phyloP scores from a whole-genome alignment of 2,113 vertebrate species.

The Camelus bactrianus region DNA sequence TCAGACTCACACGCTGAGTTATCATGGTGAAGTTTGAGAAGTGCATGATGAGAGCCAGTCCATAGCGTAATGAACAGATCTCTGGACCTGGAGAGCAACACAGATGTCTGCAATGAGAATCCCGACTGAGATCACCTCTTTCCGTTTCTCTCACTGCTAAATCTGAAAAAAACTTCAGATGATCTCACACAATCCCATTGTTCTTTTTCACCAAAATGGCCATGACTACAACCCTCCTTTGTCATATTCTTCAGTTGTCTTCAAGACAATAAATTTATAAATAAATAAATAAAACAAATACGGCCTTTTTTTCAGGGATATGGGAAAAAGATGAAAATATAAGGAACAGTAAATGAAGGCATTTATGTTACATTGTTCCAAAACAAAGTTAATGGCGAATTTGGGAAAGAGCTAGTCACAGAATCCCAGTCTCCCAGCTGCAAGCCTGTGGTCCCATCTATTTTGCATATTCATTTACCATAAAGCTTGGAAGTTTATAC shows the following conservation, averaged over 20 bases:
- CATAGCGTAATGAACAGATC: constrained; percentile 89
- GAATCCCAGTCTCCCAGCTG: background rate
- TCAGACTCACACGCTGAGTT: constrained; percentile 88
- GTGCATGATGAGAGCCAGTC: constrained; percentile 92
- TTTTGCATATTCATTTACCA: background rate
- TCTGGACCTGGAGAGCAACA: background rate
- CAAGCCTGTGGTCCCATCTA: background rate
- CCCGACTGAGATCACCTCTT: background rate
- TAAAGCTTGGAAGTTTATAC: background rate
- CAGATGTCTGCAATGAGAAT: background rate
- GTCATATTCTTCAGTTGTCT: background rate
- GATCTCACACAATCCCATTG: no score
- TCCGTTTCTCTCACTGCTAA: background rate
- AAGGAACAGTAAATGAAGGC: background rate
- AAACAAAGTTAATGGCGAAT: background rate
- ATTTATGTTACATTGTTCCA: background rate
- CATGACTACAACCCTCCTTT: background rate
- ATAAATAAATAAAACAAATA: background rate
- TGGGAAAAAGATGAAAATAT: background rate
- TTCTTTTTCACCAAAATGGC: background rate
- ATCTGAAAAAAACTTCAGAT: background rate
- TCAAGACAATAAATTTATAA: background rate
- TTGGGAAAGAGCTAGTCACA: background rate
- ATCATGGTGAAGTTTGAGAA: constrained; percentile 90
- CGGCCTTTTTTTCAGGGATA: background rate